Evolutionary conservation across 1,140 invertebrate species (phyloP).

Genomic region (Bradysia coprophila): DNA sequence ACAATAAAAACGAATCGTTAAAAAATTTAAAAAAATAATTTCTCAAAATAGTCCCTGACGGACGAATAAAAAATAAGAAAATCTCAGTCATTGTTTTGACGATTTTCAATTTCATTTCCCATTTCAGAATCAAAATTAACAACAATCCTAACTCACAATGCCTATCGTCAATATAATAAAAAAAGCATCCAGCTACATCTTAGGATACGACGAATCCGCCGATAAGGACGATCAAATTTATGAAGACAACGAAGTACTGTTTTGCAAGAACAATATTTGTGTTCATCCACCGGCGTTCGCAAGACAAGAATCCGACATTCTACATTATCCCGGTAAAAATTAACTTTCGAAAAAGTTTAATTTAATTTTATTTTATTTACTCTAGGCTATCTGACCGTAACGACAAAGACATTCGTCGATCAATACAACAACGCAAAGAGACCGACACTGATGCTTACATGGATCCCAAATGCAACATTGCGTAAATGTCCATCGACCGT

Average conservation of each 20-base stretch:
- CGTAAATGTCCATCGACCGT: slow-evolving; percentile 65
- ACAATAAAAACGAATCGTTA: too few species aligned
- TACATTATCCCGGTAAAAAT: slow-evolving; percentile 82
- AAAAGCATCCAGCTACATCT: slow-evolving; percentile 55
- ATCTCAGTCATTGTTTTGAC: too few species aligned
- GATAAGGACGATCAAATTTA: slow-evolving; percentile 36
- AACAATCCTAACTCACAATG: too few species aligned
- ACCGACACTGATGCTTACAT: slow-evolving; percentile 73
- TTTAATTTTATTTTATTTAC: too few species aligned
- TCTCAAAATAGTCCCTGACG: too few species aligned
- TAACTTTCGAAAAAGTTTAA: too few species aligned
- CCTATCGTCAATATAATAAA: slow-evolving; percentile 53
- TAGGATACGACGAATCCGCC: slow-evolving; percentile 42
- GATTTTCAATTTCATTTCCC: too few species aligned
- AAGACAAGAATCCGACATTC: slow-evolving; percentile 55
- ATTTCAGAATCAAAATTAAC: too few species aligned
- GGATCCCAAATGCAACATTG: slow-evolving; percentile 85
- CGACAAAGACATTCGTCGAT: slow-evolving; percentile 50
- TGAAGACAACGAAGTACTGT: slow-evolving; percentile 66
- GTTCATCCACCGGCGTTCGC: slow-evolving; percentile 77
- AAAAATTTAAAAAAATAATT: too few species aligned
- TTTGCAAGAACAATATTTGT: slow-evolving; percentile 89
- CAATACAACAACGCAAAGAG: slow-evolving; percentile 48
- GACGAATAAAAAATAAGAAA: too few species aligned
- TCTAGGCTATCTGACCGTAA: slow-evolving; percentile 80